Percentiles rank a stretch among this genome's conserved stretches.
Conservation (phyloP, 2,888 invertebrate genomes). For the Taenaris catops region DNA sequence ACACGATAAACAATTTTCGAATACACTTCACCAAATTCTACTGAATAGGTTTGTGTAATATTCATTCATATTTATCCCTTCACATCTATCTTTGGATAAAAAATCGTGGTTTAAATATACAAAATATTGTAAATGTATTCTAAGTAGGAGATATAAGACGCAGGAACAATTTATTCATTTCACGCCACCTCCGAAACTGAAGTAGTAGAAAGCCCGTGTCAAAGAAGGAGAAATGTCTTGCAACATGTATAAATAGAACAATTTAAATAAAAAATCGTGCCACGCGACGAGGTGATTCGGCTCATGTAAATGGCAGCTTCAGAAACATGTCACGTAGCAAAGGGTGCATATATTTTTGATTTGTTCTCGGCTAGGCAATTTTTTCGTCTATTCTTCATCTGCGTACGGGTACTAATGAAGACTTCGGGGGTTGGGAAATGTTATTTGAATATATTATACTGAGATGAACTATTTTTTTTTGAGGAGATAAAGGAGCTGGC, state of each 20-base stretch:
- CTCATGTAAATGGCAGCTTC: constrained; percentile 64
- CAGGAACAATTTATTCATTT: constrained; percentile 28
- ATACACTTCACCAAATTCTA: no score
- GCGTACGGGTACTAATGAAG: constrained; percentile 23
- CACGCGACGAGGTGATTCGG: constrained; percentile 62
- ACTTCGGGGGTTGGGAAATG: constrained; percentile 19
- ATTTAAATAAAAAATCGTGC: constrained; percentile 76
- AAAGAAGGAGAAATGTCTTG: constrained; percentile 55
- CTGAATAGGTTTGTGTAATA: no score
- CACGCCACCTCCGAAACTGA: constrained; percentile 4
- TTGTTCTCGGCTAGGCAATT: constrained; percentile 70
- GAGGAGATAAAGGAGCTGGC: no score
- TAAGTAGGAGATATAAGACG: no score
- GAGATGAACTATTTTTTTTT: no score
- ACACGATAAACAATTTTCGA: no score
- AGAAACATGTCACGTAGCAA: constrained; percentile 68
- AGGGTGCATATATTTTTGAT: constrained; percentile 80
- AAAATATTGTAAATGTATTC: no score
- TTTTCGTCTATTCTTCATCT: constrained; percentile 47
- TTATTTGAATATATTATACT: constrained; percentile 19
- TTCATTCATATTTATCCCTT: no score
- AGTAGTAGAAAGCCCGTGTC: constrained; percentile 26
- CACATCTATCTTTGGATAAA: no score
- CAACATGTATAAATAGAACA: constrained; percentile 70
- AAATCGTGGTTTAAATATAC: no score